Conservation (phyloP, 2,113 vertebrate species). For the Myotis brandtii region DNA sequence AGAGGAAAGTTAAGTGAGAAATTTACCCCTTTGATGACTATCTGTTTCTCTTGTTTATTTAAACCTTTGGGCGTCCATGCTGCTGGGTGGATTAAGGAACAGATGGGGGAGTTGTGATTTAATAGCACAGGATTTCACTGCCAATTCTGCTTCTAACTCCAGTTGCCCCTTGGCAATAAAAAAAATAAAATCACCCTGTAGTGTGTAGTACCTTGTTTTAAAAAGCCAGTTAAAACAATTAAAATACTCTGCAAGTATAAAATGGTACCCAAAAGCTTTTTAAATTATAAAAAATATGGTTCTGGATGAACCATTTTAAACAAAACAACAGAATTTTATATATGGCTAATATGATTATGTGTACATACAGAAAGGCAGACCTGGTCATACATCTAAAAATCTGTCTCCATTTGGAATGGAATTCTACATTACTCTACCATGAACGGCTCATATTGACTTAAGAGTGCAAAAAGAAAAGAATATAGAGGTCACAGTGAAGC, state of each 20-base stretch:
- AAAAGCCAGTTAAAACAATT: conserved; percentile 53
- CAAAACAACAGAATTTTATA: background rate
- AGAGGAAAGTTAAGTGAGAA: conserved; percentile 15
- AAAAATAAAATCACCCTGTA: background rate
- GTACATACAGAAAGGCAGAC: background rate
- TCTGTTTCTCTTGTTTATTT: background rate
- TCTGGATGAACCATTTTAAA: background rate
- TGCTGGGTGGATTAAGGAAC: background rate
- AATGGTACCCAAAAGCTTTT: conserved; percentile 43
- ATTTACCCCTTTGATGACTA: background rate
- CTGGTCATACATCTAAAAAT: background rate
- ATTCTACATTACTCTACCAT: background rate
- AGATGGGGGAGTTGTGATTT: conserved; percentile 45
- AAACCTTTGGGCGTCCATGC: background rate
- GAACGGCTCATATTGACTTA: background rate
- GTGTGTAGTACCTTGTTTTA: background rate
- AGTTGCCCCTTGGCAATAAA: conserved; percentile 33
- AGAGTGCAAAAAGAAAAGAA: background rate
- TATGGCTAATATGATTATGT: background rate
- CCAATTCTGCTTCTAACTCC: conserved; percentile 30
- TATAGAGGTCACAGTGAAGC: background rate
- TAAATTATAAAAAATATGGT: background rate
- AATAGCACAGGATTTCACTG: background rate
- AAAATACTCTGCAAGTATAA: conserved; percentile 45
- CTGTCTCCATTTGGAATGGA: conserved; percentile 2